phyloP scores from a whole-genome alignment of 2,888 invertebrate species.

The Epirrita christyi region DNA sequence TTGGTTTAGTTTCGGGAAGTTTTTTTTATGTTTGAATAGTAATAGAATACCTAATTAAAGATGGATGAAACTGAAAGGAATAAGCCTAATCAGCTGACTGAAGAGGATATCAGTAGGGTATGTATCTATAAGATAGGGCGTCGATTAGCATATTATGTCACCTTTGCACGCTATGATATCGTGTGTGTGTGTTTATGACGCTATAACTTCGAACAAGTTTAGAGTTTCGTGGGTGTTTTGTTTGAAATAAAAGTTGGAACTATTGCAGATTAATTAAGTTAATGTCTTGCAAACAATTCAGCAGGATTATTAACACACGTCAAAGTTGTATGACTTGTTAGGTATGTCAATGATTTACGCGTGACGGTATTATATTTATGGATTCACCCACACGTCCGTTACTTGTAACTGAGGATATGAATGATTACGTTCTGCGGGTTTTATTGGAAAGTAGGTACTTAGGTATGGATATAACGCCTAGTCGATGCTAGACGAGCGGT shows the following conservation, averaged over 20 bases:
- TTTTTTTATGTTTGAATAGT: conserved; percentile 25
- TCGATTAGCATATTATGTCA: conserved; percentile 9
- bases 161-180: conserved; percentile 20
- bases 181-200: conserved; percentile 16
- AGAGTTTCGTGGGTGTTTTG: conserved; percentile 1
- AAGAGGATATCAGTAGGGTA: conserved; percentile 77
- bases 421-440: too few species aligned
- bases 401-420: too few species aligned
- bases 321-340: background rate
- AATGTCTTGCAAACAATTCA: background rate
- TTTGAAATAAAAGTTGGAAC: background rate
- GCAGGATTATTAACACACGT: background rate
- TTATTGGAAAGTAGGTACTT: too few species aligned
- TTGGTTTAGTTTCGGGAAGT: conserved; percentile 35
- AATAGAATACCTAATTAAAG: conserved; percentile 26
- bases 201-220: background rate
- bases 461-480: too few species aligned
- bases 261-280: conserved; percentile 11
- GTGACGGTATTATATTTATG: background rate
- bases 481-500: too few species aligned
- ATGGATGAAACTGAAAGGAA: conserved; percentile 61
- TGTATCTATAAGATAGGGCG: conserved; percentile 40
- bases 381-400: background rate
- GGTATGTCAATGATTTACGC: background rate
- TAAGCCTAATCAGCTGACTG: conserved; percentile 67